phyloP scores from a whole-genome alignment of 2,797 vertebrate species.

The Rhabdomys pumilio region DNA sequence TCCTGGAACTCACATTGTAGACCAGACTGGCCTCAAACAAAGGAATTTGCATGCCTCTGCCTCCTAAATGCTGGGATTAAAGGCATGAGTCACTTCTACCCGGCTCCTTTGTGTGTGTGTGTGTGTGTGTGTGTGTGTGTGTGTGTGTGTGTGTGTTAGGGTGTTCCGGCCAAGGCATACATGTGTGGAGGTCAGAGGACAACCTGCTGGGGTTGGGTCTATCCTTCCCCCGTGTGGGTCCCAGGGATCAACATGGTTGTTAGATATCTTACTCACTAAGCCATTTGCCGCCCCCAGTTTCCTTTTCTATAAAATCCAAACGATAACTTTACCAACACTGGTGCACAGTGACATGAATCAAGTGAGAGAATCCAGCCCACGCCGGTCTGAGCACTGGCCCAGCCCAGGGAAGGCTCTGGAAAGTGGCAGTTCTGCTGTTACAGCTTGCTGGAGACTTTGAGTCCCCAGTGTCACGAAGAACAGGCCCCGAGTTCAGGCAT shows the following conservation, averaged over 20 bases:
- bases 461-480: neutral
- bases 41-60: neutral
- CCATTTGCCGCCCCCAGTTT: neutral
- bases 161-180: neutral
- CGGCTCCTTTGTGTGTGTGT: neutral
- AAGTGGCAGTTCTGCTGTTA: neutral
- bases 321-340: neutral
- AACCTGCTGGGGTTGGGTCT: neutral
- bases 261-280: neutral
- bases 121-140: neutral
- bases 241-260: neutral
- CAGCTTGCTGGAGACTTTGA: neutral
- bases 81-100: neutral
- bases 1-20: neutral
- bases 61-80: neutral
- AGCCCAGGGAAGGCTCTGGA: neutral
- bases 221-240: neutral
- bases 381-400: neutral
- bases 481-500: neutral
- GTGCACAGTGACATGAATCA: neutral
- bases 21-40: neutral
- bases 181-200: neutral
- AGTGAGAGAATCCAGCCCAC: neutral
- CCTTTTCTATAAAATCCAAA: constrained; percentile 8
- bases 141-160: too few species aligned